phyloP scores from a whole-genome alignment of 2,888 invertebrate genomes.

The Limnephilus lunatus region DNA sequence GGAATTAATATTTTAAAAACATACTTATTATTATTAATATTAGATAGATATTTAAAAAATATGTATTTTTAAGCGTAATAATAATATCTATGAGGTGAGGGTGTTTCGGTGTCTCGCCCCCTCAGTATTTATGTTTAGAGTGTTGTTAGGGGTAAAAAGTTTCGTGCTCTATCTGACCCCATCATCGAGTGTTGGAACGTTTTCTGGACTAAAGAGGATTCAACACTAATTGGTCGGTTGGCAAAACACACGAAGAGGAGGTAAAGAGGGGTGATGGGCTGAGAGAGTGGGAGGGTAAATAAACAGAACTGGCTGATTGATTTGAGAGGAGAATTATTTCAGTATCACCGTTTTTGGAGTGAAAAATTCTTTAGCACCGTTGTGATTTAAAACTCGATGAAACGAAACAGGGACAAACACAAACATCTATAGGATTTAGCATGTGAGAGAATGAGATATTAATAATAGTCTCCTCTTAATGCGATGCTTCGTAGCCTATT shows the following conservation, averaged over 20 bases:
- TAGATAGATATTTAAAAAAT: no score
- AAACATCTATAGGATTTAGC: no score
- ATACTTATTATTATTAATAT: no score
- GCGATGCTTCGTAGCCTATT: no score
- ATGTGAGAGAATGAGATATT: no score
- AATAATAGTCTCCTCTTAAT: no score
- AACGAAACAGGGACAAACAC: no score
- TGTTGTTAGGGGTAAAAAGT: background rate
- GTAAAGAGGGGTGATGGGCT: background rate
- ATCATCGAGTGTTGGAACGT: slow-evolving; percentile 3
- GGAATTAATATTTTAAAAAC: no score
- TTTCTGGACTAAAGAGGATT: background rate
- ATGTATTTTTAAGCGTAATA: no score
- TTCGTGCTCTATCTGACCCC: slow-evolving; percentile 1
- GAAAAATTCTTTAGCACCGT: no score
- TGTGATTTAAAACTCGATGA: no score
- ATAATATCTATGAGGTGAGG: background rate
- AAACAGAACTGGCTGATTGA: background rate
- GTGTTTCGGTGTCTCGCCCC: background rate
- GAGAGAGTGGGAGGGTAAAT: background rate
- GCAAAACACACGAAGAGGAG: background rate
- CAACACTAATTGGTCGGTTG: slow-evolving; percentile 10
- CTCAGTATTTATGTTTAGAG: background rate
- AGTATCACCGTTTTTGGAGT: no score
- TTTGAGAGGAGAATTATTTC: background rate